A percentile compares a stretch with the other conserved stretches of the same genome.
Conservation (phyloP, 2,797 vertebrate genomes). For the Atherinosoma microstoma region DNA sequence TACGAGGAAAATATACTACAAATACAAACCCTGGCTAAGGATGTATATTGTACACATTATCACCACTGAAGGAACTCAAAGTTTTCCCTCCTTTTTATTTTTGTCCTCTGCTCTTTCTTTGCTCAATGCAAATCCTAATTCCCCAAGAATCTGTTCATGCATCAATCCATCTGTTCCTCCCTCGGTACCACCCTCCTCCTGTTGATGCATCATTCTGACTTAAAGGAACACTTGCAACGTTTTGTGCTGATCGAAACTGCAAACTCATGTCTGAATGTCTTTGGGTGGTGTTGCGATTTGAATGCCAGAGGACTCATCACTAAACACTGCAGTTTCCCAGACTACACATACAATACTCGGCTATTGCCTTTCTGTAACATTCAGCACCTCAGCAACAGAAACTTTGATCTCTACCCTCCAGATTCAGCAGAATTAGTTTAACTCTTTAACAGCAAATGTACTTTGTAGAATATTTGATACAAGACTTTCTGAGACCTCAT, state of each 20-base stretch:
- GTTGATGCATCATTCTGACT: slow-evolving; percentile 33
- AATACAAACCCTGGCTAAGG: slow-evolving; percentile 10
- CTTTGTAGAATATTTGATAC: too few species aligned
- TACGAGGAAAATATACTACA: slow-evolving; percentile 27
- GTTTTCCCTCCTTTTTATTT: slow-evolving; percentile 25
- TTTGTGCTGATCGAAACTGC: slow-evolving; percentile 8
- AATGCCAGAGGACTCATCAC: slow-evolving; percentile 27
- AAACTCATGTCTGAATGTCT: slow-evolving; percentile 19
- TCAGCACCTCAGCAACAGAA: slow-evolving; percentile 7
- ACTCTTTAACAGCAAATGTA: too few species aligned
- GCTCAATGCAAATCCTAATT: slow-evolving; percentile 37
- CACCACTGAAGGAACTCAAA: slow-evolving; percentile 19
- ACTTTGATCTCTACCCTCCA: neutral
- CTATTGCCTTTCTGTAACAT: slow-evolving; percentile 3
- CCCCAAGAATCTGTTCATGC: slow-evolving; percentile 31
- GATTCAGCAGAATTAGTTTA: too few species aligned
- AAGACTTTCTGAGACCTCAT: too few species aligned
- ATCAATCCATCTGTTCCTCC: slow-evolving; percentile 44
- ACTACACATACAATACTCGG: slow-evolving; percentile 5
- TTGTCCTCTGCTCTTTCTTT: slow-evolving; percentile 21
- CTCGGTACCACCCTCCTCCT: slow-evolving; percentile 30
- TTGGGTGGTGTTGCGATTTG: slow-evolving; percentile 19
- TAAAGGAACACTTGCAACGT: slow-evolving; percentile 29
- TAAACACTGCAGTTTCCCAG: slow-evolving; percentile 11
- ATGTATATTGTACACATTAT: slow-evolving; percentile 11